These are phyloP conservation scores for Pharmacophagus antenor DNA, from an alignment of 2,888 invertebrate genomes.

Conservation along the genomic window DNA sequence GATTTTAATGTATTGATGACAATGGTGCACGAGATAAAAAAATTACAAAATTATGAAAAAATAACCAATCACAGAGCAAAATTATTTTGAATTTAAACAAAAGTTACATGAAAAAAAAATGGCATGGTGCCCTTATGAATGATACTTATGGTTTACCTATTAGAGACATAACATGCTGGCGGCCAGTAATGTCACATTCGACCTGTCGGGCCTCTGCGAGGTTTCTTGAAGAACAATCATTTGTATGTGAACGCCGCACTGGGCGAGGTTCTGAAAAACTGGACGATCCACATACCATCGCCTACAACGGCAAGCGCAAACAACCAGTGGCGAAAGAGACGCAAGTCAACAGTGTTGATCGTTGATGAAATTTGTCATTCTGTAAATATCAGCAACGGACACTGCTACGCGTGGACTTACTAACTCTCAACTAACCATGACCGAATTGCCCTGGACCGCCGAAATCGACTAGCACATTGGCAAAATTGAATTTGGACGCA, in stretches of 20 bases:
- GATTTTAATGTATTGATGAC: neutral
- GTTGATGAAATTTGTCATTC: conserved; percentile 71
- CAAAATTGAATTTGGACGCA: conserved; percentile 51
- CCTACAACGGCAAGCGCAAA: conserved; percentile 76
- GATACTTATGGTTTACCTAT: conserved; percentile 81
- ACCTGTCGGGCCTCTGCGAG: conserved; percentile 70
- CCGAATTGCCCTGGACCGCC: conserved; percentile 61
- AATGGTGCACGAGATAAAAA: neutral
- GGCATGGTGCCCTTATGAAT: conserved; percentile 76
- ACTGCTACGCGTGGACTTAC: conserved; percentile 63
- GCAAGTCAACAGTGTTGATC: conserved; percentile 68
- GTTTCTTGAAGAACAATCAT: conserved; percentile 56
- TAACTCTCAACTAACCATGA: conserved; percentile 50
- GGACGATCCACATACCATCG: conserved; percentile 81
- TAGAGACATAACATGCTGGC: conserved; percentile 72
- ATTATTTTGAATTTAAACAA: conserved; percentile 40
- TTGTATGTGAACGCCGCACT: conserved; percentile 74
- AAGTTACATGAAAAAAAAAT: conserved; percentile 57
- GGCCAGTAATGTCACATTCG: conserved; percentile 71
- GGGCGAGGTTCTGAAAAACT: conserved; percentile 80
- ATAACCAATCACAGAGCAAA: conserved; percentile 59
- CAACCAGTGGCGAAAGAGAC: conserved; percentile 64
- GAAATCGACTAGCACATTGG: conserved; percentile 50
- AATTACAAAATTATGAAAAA: conserved; percentile 48
- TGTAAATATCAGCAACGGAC: conserved; percentile 78